Percentiles rank a stretch among this genome's conserved stretches.
These are phyloP conservation scores for Drepanosiphum platanoidis DNA, from an alignment of 2,888 invertebrate species.

Conservation along the genomic window DNA sequence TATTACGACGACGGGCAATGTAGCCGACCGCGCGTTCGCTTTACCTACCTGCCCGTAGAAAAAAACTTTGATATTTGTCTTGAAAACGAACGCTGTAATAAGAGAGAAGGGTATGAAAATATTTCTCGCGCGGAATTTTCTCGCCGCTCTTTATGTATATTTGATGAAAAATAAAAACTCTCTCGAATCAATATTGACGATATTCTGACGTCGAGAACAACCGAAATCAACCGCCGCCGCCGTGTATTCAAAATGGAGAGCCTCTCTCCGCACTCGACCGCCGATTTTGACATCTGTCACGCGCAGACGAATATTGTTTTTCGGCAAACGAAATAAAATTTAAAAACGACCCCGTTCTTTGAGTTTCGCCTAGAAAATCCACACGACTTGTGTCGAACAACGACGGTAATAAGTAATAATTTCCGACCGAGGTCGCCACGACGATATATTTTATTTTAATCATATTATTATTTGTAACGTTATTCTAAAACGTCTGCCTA, in stretches of 20 bases:
- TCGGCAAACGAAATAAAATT: not conserved
- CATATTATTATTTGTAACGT: not conserved
- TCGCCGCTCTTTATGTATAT: not conserved
- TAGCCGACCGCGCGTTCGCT: no score
- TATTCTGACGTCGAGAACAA: slow-evolving; percentile 34
- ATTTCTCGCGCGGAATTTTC: not conserved
- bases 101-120: not conserved
- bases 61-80: not conserved
- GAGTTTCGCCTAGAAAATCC: not conserved
- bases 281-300: slow-evolving; percentile 41
- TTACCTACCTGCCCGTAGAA: no score
- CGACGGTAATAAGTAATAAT: not conserved
- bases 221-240: slow-evolving; percentile 13
- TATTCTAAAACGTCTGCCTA: not conserved
- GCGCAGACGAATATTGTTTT: slow-evolving; percentile 4
- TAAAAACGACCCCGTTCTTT: not conserved
- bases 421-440: no score
- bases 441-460: no score
- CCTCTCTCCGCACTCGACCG: not conserved
- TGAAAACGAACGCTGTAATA: not conserved
- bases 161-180: not conserved
- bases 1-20: no score
- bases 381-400: no score
- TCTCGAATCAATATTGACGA: slow-evolving; percentile 9
- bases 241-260: slow-evolving; percentile 3